Evolutionary conservation across 2,888 invertebrate species (phyloP).

Genomic region (Nomada fucata): DNA sequence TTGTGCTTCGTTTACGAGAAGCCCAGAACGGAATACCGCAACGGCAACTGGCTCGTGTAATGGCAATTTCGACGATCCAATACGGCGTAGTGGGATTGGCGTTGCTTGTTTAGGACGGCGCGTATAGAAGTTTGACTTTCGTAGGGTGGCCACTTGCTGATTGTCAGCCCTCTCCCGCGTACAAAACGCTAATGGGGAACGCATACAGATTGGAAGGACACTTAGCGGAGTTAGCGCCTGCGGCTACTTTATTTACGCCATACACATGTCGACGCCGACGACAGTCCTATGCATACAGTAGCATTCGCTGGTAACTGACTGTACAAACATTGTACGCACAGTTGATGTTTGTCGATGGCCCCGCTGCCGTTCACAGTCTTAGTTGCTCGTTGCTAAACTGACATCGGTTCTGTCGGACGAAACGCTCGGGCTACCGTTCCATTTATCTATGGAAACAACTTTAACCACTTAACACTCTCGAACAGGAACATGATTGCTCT

Average conservation of each 20-base stretch:
- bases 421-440: conserved; percentile 64
- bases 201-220: conserved; percentile 78
- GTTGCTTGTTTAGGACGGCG: conserved; percentile 54
- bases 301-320: conserved; percentile 76
- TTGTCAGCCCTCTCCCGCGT: conserved; percentile 32
- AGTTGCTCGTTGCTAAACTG: conserved; percentile 60
- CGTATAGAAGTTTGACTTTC: conserved; percentile 52
- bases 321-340: conserved; percentile 69
- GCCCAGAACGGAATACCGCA: background rate
- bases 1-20: conserved; percentile 48
- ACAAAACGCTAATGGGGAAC: conserved; percentile 72
- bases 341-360: conserved; percentile 65
- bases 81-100: conserved; percentile 19
- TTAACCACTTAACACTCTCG: conserved; percentile 65
- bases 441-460: conserved; percentile 69
- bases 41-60: conserved; percentile 12
- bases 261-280: conserved; percentile 60
- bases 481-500: conserved; percentile 43
- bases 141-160: conserved; percentile 44
- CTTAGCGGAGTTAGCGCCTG: conserved; percentile 76
- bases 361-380: conserved; percentile 55
- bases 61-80: conserved; percentile 11
- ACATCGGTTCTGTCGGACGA: conserved; percentile 60
- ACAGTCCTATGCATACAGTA: conserved; percentile 73
- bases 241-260: conserved; percentile 79